Conservation (phyloP, 2,888 invertebrate species). For the Phlogophora meticulosa region DNA sequence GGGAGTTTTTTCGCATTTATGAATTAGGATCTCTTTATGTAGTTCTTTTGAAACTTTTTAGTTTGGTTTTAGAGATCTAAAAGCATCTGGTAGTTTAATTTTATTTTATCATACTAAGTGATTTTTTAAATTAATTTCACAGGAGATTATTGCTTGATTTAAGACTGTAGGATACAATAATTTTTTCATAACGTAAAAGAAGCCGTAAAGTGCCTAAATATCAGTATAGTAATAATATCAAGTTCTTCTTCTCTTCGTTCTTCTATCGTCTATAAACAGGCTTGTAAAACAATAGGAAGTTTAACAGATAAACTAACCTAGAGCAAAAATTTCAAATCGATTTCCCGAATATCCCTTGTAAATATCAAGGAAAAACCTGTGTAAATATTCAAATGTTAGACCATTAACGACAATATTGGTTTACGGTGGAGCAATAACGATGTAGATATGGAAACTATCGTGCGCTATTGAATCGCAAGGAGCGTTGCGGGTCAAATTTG, state of each 20-base stretch:
- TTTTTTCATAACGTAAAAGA: neutral
- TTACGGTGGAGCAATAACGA: conserved; percentile 77
- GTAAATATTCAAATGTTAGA: conserved; percentile 79
- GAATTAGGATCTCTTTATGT: conserved; percentile 34
- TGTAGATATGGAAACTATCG: conserved; percentile 77
- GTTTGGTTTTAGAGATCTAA: conserved; percentile 27
- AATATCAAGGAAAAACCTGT: conserved; percentile 71
- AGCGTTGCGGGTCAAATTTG: conserved; percentile 61
- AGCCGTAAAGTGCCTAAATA: neutral
- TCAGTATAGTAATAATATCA: neutral
- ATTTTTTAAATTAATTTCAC: neutral
- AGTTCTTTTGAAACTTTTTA: conserved; percentile 35
- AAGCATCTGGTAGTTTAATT: conserved; percentile 26
- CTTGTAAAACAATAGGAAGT: conserved; percentile 1
- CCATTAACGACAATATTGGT: conserved; percentile 81
- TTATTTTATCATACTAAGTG: neutral
- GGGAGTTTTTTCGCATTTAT: conserved; percentile 38
- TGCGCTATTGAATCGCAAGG: conserved; percentile 73
- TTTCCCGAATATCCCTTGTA: conserved; percentile 56
- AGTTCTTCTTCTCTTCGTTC: no score
- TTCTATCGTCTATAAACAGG: neutral
- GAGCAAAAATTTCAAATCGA: conserved; percentile 23
- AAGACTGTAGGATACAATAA: neutral
- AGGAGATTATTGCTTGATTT: neutral
- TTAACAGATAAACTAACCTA: neutral